These are phyloP conservation scores for Meriones unguiculatus DNA, from an alignment of 2,113 vertebrate species.

Conservation along the genomic window DNA sequence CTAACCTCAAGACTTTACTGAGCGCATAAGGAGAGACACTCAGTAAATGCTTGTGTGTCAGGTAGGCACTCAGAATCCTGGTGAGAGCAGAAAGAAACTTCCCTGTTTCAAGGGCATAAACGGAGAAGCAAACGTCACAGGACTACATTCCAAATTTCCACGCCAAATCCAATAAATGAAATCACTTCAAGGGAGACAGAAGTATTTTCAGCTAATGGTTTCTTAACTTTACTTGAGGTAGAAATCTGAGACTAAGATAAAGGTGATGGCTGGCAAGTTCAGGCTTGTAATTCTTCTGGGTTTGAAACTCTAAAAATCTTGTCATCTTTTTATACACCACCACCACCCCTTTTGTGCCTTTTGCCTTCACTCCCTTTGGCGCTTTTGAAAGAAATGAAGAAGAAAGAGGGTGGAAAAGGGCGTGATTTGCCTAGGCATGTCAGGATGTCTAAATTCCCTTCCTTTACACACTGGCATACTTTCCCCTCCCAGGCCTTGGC, in stretches of 20 bases:
- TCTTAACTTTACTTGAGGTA: constrained; percentile 61
- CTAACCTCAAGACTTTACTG: constrained; percentile 43
- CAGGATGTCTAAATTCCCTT: constrained; percentile 11
- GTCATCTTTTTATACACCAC: constrained; percentile 48
- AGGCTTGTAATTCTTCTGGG: constrained; percentile 63
- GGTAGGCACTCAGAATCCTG: constrained; percentile 57
- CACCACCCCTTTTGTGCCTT: not conserved
- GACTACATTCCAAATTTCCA: constrained; percentile 51
- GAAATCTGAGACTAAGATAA: constrained; percentile 67
- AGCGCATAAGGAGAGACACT: constrained; percentile 5
- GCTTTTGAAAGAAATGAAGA: constrained; percentile 67
- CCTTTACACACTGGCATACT: not conserved
- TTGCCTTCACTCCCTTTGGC: constrained; percentile 42
- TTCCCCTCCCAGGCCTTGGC: constrained; percentile 55
- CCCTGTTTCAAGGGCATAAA: constrained; percentile 65
- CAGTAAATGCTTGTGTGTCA: constrained; percentile 3
- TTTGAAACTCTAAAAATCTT: constrained; percentile 69
- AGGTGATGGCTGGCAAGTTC: constrained; percentile 64
- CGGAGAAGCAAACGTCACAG: constrained; percentile 58
- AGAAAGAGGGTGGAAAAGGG: constrained; percentile 35
- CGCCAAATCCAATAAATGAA: constrained; percentile 67
- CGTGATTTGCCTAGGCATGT: constrained; percentile 65
- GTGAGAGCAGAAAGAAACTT: constrained; percentile 59
- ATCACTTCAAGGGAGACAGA: constrained; percentile 65
- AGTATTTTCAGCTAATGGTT: constrained; percentile 71